Conservation (phyloP, 2,888 invertebrate species). For the Coenonympha arcania region DNA sequence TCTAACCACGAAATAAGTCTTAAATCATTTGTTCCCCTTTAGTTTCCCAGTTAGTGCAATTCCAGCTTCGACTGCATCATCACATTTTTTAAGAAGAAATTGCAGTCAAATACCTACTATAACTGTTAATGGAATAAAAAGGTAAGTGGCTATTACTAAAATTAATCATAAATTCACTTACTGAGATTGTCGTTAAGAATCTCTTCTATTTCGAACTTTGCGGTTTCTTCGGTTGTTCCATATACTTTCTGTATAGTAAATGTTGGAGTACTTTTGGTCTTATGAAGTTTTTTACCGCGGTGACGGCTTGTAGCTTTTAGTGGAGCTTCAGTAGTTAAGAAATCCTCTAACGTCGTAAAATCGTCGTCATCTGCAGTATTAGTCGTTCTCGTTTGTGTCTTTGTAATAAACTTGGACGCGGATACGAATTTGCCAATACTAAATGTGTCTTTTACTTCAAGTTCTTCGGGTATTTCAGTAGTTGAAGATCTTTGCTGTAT, state of each 20-base stretch:
- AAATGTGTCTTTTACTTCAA: conserved; percentile 48
- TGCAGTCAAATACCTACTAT: too few species aligned
- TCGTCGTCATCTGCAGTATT: conserved; percentile 39
- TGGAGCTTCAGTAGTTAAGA: conserved; percentile 45
- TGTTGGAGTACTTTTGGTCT: conserved; percentile 29
- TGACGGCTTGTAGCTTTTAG: conserved; percentile 32
- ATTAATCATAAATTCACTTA: conserved; percentile 37
- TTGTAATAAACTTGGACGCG: conserved; percentile 60
- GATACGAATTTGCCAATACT: conserved; percentile 56
- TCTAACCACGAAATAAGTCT: too few species aligned
- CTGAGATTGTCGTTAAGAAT: conserved; percentile 76
- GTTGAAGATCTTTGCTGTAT: conserved; percentile 51
- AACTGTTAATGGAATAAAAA: background rate
- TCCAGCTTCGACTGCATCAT: too few species aligned
- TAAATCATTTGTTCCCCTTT: too few species aligned
- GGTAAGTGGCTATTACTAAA: background rate
- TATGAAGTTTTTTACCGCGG: conserved; percentile 30
- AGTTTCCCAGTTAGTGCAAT: too few species aligned
- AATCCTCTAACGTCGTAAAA: conserved; percentile 42
- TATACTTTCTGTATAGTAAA: conserved; percentile 30
- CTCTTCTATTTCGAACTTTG: conserved; percentile 79
- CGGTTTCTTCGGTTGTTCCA: conserved; percentile 56
- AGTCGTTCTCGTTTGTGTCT: conserved; percentile 43
- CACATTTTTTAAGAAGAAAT: too few species aligned
- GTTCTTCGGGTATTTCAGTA: conserved; percentile 54